Conservation (phyloP, 2,797 vertebrate species). For the Xiphophorus birchmanni region DNA sequence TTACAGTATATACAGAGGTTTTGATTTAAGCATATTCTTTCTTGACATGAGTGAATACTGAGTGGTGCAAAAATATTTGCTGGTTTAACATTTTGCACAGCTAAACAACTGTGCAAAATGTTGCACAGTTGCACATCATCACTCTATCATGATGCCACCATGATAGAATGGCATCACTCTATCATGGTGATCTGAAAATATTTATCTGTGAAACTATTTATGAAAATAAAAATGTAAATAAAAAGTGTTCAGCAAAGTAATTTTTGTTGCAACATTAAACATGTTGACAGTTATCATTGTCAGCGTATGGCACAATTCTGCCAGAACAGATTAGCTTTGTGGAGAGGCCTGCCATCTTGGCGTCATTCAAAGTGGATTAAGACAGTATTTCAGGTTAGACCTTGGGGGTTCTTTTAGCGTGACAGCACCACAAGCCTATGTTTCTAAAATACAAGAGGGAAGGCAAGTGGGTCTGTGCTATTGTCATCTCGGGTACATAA, state of each 20-base stretch:
- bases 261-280: constrained; percentile 32
- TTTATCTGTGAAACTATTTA: neutral
- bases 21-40: neutral
- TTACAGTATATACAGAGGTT: constrained; percentile 10
- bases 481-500: constrained; percentile 66
- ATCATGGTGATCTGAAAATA: neutral
- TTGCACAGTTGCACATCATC: too few species aligned
- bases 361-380: constrained; percentile 74
- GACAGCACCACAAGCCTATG: constrained; percentile 62
- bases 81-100: neutral
- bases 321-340: constrained; percentile 72
- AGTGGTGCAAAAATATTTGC: neutral
- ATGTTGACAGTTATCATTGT: constrained; percentile 39
- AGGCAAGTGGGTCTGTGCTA: constrained; percentile 53
- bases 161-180: too few species aligned
- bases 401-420: constrained; percentile 53
- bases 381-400: constrained; percentile 62
- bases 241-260: neutral
- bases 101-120: neutral
- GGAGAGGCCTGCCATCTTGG: constrained; percentile 65
- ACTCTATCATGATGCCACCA: too few species aligned
- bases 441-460: constrained; percentile 54
- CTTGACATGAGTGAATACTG: neutral
- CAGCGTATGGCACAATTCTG: constrained; percentile 56
- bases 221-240: neutral